Conservation (phyloP, 1,140 invertebrate species). For the Alviniconcha marisindica region DNA sequence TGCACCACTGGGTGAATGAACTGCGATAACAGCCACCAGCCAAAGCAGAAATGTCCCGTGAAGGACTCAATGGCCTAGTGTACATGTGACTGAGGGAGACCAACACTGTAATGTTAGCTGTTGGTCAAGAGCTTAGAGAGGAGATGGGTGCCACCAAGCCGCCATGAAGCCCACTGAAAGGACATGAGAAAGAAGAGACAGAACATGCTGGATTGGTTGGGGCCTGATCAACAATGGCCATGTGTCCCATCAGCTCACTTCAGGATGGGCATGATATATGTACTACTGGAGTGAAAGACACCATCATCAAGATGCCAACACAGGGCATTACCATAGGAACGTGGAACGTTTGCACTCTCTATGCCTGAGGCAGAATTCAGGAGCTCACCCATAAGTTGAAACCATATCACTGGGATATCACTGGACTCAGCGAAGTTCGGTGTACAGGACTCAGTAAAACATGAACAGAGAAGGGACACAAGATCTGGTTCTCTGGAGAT, state of each 20-base stretch:
- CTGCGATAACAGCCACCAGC: no score
- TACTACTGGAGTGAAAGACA: no score
- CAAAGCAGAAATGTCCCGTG: no score
- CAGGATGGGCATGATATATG: no score
- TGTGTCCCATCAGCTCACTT: not conserved
- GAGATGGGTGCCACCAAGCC: no score
- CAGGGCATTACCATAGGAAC: not conserved
- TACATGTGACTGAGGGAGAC: no score
- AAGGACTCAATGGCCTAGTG: no score
- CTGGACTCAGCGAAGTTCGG: not conserved
- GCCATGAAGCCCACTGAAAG: not conserved
- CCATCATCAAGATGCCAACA: no score
- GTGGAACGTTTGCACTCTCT: not conserved
- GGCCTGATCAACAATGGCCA: not conserved
- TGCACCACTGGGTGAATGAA: no score
- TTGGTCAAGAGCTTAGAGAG: no score
- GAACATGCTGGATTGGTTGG: not conserved
- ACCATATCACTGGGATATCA: not conserved
- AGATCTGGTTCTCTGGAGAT: not conserved
- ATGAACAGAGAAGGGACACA: slow-evolving; percentile 2
- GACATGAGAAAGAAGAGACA: not conserved
- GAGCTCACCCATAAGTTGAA: not conserved
- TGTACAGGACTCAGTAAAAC: slow-evolving; percentile 7
- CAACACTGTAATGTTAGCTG: no score
- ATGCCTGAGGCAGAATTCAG: not conserved